phyloP scores from a whole-genome alignment of 2,113 vertebrate species.

The Rhinogobius similis region DNA sequence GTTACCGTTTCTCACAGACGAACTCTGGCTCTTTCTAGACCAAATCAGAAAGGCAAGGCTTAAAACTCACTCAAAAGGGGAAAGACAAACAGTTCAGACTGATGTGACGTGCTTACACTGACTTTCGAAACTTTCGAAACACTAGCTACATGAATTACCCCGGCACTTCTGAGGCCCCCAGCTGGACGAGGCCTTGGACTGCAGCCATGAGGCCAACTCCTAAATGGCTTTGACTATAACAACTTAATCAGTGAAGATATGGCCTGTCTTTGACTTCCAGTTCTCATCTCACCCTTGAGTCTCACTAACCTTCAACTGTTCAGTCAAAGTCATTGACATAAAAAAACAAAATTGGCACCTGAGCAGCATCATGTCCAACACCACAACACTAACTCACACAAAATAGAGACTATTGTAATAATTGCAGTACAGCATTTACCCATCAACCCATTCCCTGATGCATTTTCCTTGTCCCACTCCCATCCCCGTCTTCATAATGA shows the following conservation, averaged over 20 bases:
- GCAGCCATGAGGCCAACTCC: too few species aligned
- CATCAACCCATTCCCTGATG: slow-evolving; percentile 69
- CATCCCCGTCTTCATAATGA: slow-evolving; percentile 79
- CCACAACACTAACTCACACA: slow-evolving; percentile 33
- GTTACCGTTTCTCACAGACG: too few species aligned
- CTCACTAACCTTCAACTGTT: slow-evolving; percentile 10
- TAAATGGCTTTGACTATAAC: neutral
- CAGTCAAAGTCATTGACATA: neutral
- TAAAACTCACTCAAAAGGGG: too few species aligned
- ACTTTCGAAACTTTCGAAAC: too few species aligned
- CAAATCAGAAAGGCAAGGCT: too few species aligned
- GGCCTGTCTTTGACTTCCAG: neutral
- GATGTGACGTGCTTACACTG: too few species aligned
- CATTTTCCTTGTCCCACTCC: slow-evolving; percentile 78
- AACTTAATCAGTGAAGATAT: neutral
- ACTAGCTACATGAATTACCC: too few species aligned
- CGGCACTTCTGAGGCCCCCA: too few species aligned
- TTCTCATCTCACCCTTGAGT: neutral
- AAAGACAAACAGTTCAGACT: too few species aligned
- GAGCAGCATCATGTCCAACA: slow-evolving; percentile 10
- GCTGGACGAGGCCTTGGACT: too few species aligned
- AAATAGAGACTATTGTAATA: slow-evolving; percentile 53
- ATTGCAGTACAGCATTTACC: slow-evolving; percentile 70
- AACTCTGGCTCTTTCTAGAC: too few species aligned
- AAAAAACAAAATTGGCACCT: neutral